Base-by-base conservation (phyloP, 2,888 invertebrate species). In the Anaspis maculata region DNA sequence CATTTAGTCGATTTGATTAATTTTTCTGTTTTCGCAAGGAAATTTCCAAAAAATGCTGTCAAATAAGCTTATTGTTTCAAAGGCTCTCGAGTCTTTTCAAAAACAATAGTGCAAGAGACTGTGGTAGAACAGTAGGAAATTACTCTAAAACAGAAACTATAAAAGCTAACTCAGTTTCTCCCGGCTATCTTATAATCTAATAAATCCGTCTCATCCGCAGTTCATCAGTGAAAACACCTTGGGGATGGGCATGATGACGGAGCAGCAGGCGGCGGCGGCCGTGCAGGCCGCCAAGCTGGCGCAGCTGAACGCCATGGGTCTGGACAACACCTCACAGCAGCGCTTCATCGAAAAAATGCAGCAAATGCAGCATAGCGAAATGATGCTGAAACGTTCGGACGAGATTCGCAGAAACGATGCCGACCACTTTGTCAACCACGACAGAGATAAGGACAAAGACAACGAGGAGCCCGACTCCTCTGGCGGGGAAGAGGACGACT, bases 151-250 rank as follows among this genome's bases (percentile, higher is more conserved):
- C n/a, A n/a, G n/a, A n/a, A n/a, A n/a, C n/a, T n/a, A n/a, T n/a
- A n/a, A n/a, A n/a, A n/a, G n/a, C n/a, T n/a, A n/a, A n/a, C n/a
- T n/a, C n/a, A n/a, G n/a, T n/a, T n/a, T n/a, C n/a, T n/a, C n/a
- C n/a, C n/a, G n/a, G n/a, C n/a, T n/a, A n/a, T n/a, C n/a, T n/a
- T n/a, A n/a, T n/a, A n/a, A n/a, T n/a, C n/a, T n/a, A n/a, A n/a
- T n/a, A n/a, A n/a, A n/a, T n/a, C n/a, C n/a, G n/a, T n/a, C n/a
- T n/a, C n/a, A n/a, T n/a, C n/a, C n/a, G n/a, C 89, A 90, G 62
- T 81, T 87, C 54, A 87, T 90, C 54, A 84, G 86, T 2, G 88
- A 89, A 61, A 88, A 84, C 56, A 79, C 83, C 30, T 77, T 79
- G 40, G 76, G 82, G 36, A 73, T 76, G 70, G 74, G 74, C 7